A percentile compares a stretch with the other conserved stretches of the same genome.
Evolutionary conservation across 2,888 invertebrate species (phyloP).

Genomic region (Falcaria lacertinaria): DNA sequence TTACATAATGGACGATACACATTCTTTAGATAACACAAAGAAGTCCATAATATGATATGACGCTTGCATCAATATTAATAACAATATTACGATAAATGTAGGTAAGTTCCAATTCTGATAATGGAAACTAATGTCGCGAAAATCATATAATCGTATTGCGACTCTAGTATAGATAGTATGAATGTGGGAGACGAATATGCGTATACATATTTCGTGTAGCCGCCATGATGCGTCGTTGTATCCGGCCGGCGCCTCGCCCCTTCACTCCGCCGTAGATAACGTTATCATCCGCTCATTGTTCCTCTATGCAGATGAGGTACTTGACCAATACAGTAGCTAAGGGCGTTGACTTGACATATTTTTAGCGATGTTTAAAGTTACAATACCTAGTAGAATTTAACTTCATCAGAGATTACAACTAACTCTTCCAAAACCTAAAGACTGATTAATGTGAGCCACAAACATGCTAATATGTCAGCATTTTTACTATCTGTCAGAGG

Average conservation of each 20-base stretch:
- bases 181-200: constrained; percentile 38
- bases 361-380: constrained; percentile 28
- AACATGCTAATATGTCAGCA: too few species aligned
- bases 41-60: constrained; percentile 5
- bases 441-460: too few species aligned
- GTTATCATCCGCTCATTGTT: constrained; percentile 78
- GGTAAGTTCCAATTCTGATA: too few species aligned
- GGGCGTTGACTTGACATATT: constrained; percentile 62
- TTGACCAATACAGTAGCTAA: constrained; percentile 47
- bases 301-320: constrained; percentile 59
- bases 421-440: too few species aligned
- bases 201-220: constrained; percentile 52
- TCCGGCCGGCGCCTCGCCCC: constrained; percentile 60
- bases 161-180: constrained; percentile 13
- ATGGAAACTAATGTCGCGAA: too few species aligned
- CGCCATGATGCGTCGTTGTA: constrained; percentile 46
- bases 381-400: too few species aligned
- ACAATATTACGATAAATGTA: too few species aligned
- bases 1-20: constrained; percentile 13
- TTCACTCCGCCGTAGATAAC: constrained; percentile 56
- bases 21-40: constrained; percentile 11
- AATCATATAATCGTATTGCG: too few species aligned
- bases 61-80: constrained; percentile 10
- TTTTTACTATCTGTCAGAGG: too few species aligned
- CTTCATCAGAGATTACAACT: too few species aligned